phyloP scores from a whole-genome alignment of 2,888 invertebrate species.

The Machimus rusticus region DNA sequence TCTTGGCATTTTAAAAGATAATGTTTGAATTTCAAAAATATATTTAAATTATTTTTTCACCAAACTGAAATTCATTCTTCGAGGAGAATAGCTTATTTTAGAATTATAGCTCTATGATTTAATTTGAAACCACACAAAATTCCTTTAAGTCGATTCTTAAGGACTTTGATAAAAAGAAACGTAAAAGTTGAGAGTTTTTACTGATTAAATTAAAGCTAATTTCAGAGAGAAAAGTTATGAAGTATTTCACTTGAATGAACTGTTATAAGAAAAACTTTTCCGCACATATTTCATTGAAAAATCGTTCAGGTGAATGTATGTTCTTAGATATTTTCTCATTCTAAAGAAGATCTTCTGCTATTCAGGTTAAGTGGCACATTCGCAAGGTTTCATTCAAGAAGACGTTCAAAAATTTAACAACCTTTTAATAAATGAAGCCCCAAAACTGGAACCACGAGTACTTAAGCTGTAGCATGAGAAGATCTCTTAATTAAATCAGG shows the following conservation, averaged over 20 bases:
- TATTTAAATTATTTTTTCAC: neutral
- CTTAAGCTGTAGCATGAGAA: neutral
- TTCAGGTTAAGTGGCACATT: neutral
- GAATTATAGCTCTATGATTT: neutral
- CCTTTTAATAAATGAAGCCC: neutral
- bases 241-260: neutral
- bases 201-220: neutral
- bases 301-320: neutral
- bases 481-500: neutral
- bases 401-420: neutral
- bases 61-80: neutral
- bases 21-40: neutral
- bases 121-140: neutral
- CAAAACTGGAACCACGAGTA: neutral
- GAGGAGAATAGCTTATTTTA: neutral
- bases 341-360: neutral
- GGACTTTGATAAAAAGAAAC: neutral
- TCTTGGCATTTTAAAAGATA: neutral
- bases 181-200: neutral
- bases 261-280: neutral
- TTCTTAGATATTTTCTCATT: neutral
- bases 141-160: neutral
- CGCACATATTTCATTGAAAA: neutral
- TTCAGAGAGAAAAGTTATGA: neutral
- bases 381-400: neutral